Percentiles rank a stretch among this genome's conserved stretches.
Evolutionary conservation across 1,140 invertebrate species (phyloP).

Genomic region (Drosophila orena): DNA sequence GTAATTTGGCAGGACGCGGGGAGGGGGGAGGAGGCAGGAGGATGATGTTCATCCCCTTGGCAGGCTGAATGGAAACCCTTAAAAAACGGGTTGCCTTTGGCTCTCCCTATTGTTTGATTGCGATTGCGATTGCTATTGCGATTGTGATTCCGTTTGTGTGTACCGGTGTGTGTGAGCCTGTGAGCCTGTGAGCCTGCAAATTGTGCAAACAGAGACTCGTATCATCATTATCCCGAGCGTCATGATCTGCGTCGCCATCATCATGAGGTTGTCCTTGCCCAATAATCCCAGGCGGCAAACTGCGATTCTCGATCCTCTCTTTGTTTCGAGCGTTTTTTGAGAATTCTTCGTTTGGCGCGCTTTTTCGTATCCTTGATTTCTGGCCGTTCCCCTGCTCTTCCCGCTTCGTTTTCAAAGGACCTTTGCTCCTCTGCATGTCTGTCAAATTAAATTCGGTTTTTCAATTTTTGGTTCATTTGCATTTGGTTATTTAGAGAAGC

Average conservation of each 20-base stretch:
- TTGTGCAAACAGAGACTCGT: constrained; percentile 36
- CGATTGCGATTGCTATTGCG: not conserved
- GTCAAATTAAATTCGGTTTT: constrained; percentile 9
- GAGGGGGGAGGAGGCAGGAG: constrained; percentile 21
- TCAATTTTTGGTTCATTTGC: constrained; percentile 25
- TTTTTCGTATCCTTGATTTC: constrained; percentile 44
- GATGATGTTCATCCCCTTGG: constrained; percentile 64
- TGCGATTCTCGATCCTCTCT: constrained; percentile 30
- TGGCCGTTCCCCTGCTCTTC: constrained; percentile 22
- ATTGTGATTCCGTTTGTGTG: no score
- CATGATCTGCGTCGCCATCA: constrained; percentile 45
- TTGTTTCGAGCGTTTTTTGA: constrained; percentile 15
- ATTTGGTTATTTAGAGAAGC: constrained; percentile 23
- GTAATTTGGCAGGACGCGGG: constrained; percentile 53
- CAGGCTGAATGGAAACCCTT: constrained; percentile 54
- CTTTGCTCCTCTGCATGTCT: constrained; percentile 25
- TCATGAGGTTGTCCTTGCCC: constrained; percentile 71
- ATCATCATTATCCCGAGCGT: constrained; percentile 40
- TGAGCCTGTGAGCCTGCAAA: constrained; percentile 43
- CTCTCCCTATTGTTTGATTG: constrained; percentile 62
- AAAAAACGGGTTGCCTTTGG: constrained; percentile 56
- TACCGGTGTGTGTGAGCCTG: constrained; percentile 8
- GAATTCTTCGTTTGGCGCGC: constrained; percentile 64
- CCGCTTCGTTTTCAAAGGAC: constrained; percentile 27
- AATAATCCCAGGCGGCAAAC: constrained; percentile 62